Conservation (phyloP, 2,113 vertebrate genomes). For the Albula glossodonta region DNA sequence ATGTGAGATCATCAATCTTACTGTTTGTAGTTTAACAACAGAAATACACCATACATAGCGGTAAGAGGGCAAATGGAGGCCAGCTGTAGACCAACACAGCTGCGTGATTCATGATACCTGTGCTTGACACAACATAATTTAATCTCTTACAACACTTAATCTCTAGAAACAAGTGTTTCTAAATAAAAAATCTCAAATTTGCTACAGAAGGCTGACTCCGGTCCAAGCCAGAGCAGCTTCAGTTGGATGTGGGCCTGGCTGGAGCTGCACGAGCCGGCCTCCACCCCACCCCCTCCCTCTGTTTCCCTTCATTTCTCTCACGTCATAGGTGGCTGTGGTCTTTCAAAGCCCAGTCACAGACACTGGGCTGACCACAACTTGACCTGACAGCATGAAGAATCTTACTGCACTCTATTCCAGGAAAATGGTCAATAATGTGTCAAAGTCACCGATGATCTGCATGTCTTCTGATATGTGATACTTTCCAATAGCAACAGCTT, state of each 20-base stretch:
- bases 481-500: neutral
- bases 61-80: too few relatives aligned
- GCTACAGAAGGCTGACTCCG: neutral
- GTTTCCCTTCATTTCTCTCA: neutral
- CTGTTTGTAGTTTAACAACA: neutral
- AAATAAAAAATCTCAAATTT: neutral
- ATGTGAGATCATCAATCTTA: neutral
- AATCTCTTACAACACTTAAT: neutral
- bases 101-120: neutral
- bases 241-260: neutral
- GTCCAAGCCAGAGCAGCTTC: neutral
- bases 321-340: neutral
- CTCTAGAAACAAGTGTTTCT: conserved; percentile 6
- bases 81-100: neutral
- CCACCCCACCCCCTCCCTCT: neutral
- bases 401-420: too few relatives aligned
- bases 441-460: too few relatives aligned
- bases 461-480: too few relatives aligned
- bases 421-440: too few relatives aligned
- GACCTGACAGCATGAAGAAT: too few relatives aligned
- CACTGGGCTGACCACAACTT: neutral
- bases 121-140: neutral
- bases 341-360: neutral
- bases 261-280: neutral
- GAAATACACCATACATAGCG: too few relatives aligned